Base-by-base conservation (phyloP, 2,888 invertebrate species). In the Scaptodrosophila latifasciaeformis region DNA sequence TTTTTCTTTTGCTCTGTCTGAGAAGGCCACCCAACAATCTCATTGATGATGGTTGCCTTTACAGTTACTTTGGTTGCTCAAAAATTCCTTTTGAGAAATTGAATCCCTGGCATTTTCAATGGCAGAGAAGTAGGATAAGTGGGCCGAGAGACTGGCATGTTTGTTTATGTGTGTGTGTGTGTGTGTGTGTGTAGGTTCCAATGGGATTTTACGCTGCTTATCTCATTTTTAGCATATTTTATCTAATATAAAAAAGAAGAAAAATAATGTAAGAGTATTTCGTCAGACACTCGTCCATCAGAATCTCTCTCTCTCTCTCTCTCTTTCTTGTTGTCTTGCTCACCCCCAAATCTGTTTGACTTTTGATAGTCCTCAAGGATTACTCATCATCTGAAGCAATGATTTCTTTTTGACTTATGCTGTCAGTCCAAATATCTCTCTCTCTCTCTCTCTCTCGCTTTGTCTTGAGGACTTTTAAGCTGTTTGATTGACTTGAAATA, bases 21-120 rank as follows among this genome's bases (percentile, higher is more conserved):
- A 24, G 54, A 46, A n/a, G 7, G 17, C 31, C 18, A 18, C 7
- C 30, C 17, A 43, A 51, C 19, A 21, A 44, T 48, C 40, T 45
- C 48, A 48, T 43, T 37, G 50, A 45, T 49, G 62, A 30, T 54
- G 46, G 19, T 42, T 42, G 37, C 39, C 37, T n/a, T 19, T 42
- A 12, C 19, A 21, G 51, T 46, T 44, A 45, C 52, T 50, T 58
- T 29, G 29, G 45, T 50, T 70, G 60, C 53, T 70, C 47, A 59
- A 72, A 77, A 77, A 77, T 77, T 72, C 68, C 65, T 62, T 81
- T 77, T 81, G 80, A 80, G 77, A 82, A 77, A 76, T 80, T 82
- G 80, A 74, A 81, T 81, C 68, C 59, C 51, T 59, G 63, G 65
- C 61, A 70, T 62, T 60, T 51, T 34, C 18, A 31, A 30, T 62